These are phyloP conservation scores for Panzeria rudis DNA, from an alignment of 2,888 invertebrate genomes.

Conservation along the genomic window DNA sequence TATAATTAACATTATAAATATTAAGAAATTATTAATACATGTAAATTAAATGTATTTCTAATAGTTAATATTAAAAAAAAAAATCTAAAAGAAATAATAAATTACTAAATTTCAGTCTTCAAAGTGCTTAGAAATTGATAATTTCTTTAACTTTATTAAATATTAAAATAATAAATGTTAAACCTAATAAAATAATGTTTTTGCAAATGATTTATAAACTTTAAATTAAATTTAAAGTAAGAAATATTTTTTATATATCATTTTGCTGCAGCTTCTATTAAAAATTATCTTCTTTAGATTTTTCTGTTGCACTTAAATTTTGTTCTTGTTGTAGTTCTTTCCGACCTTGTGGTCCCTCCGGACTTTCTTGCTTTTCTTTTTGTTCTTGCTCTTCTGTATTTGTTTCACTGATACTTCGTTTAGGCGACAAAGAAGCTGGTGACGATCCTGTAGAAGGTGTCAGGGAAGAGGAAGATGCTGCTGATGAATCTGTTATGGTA, in stretches of 20 bases:
- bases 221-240: slow-evolving; percentile 1
- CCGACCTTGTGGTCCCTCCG: not conserved
- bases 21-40: slow-evolving; percentile 33
- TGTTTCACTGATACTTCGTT: slow-evolving; percentile 71
- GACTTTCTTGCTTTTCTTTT: slow-evolving; percentile 1
- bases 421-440: slow-evolving; percentile 74
- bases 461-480: slow-evolving; percentile 48
- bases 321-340: slow-evolving; percentile 11
- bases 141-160: slow-evolving; percentile 53
- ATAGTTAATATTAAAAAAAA: slow-evolving; percentile 19
- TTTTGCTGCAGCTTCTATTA: not conserved
- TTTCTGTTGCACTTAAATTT: not conserved
- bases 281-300: not conserved
- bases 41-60: slow-evolving; percentile 22
- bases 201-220: slow-evolving; percentile 12
- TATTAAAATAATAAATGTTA: slow-evolving; percentile 29
- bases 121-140: slow-evolving; percentile 70
- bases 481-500: slow-evolving; percentile 35
- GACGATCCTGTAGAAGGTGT: slow-evolving; percentile 72
- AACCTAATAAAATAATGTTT: slow-evolving; percentile 30
- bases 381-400: slow-evolving; percentile 52
- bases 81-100: slow-evolving; percentile 61
- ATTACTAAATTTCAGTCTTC: slow-evolving; percentile 72
- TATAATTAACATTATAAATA: slow-evolving; percentile 21
- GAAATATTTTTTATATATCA: slow-evolving; percentile 15